phyloP scores from a whole-genome alignment of 2,113 vertebrate genomes.

The Apeltes quadracus region DNA sequence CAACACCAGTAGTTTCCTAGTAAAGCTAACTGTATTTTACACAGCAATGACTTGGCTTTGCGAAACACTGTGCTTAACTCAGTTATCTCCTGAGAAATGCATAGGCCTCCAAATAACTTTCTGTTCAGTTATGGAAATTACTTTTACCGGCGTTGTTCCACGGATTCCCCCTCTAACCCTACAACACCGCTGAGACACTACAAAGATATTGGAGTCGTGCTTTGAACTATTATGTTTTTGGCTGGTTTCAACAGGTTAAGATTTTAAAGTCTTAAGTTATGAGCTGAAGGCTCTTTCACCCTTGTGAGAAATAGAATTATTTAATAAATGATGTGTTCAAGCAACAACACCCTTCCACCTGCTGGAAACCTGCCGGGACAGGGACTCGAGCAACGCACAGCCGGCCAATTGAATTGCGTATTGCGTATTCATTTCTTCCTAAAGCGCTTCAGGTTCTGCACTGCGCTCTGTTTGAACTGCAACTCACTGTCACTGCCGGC shows the following conservation, averaged over 20 bases:
- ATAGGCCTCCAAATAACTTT: conserved; percentile 24
- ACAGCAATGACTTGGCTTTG: conserved; percentile 3
- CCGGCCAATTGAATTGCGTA: conserved; percentile 34
- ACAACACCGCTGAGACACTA: conserved; percentile 27
- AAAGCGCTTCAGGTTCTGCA: conserved; percentile 47
- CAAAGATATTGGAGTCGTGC: conserved; percentile 1
- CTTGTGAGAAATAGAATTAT: conserved; percentile 52
- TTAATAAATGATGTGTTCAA: conserved; percentile 64
- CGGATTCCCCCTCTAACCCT: not conserved
- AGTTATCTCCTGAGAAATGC: conserved; percentile 35
- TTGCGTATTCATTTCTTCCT: conserved; percentile 51
- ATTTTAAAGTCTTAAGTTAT: not conserved
- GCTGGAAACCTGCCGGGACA: conserved; percentile 64
- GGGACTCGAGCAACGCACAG: conserved; percentile 42
- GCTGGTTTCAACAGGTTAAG: not conserved
- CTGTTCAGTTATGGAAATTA: conserved; percentile 21
- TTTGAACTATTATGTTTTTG: not conserved
- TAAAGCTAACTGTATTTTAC: conserved; percentile 5
- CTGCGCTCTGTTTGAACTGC: conserved; percentile 37
- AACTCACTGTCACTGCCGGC: conserved; percentile 31
- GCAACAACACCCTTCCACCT: conserved; percentile 60
- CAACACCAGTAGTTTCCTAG: conserved; percentile 2
- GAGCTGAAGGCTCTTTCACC: not conserved
- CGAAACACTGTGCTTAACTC: conserved; percentile 11
- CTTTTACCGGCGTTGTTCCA: not conserved